Evolutionary conservation across 2,797 vertebrate genomes (phyloP).

Genomic region (Balearica regulorum): DNA sequence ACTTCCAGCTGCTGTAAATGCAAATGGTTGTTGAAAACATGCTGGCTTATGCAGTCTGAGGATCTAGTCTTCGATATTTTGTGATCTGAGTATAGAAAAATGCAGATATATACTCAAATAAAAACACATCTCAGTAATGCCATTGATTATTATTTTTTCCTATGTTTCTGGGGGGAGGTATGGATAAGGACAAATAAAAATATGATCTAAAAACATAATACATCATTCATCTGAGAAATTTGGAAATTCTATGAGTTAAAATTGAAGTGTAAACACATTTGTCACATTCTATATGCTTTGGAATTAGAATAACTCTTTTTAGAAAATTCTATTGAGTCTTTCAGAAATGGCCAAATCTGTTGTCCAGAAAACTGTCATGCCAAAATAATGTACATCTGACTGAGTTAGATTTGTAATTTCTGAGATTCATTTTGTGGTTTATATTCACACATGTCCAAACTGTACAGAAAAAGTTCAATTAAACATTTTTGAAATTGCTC

Average conservation of each 20-base stretch:
- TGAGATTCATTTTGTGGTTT: background rate
- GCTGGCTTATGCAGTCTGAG: background rate
- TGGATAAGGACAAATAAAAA: background rate
- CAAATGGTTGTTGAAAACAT: background rate
- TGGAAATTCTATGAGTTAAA: background rate
- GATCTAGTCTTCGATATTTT: background rate
- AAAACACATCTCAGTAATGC: accelerated
- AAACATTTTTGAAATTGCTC: background rate
- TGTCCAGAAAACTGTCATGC: background rate
- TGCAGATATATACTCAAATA: background rate
- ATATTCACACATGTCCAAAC: background rate
- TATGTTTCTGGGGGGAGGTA: accelerated
- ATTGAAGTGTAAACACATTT: background rate
- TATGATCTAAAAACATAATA: background rate
- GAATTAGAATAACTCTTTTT: background rate
- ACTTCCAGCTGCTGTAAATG: background rate
- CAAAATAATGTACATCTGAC: background rate
- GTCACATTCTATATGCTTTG: background rate
- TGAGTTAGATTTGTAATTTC: background rate
- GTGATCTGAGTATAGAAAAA: background rate
- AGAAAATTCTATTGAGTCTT: background rate
- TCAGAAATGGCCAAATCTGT: background rate
- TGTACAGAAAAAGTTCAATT: background rate
- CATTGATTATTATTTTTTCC: background rate
- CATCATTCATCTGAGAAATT: background rate